Base-by-base conservation (phyloP, 2,113 vertebrate genomes). In the Cyanoderma ruficeps region DNA sequence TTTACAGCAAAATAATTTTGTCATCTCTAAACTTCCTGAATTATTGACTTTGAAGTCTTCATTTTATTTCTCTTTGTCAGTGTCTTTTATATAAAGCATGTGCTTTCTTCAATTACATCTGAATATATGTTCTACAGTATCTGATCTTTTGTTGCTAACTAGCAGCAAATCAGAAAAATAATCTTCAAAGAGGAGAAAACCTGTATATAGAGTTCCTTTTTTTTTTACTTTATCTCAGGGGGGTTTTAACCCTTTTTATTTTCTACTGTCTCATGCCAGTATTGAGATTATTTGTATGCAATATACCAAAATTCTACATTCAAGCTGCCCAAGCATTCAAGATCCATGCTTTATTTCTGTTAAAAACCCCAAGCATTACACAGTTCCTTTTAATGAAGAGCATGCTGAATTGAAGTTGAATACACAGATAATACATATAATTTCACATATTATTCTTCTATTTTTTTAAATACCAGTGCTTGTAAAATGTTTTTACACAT, bases 301-400 rank as follows among this genome's bases (percentile, higher is more conserved):
- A 11, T 14, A 17, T 19, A 42, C 7, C 5, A 75, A 81, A 78
- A 82, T 31, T 33, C 8, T 63, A 59, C 11, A 71, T 24, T 59
- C 7, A 68, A 49, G 8, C 16, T 59, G 21, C 5, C 28, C 42
- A 86, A 83, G 5, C 16, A 68, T 11, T 2, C 3, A 83, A 47
- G 9, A 47, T 70, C 33, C 27, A 39, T 41, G 8, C 4, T 60
- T 74, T 5, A 33, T n/a, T 77, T 76, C 22, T 42, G 3, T 28
- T 39, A 60, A 85, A 31, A 6, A 4, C 3, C 0, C 21, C 18
- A 37, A 50, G 3, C 2, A 53, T 46, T 60, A 47, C 11, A 39
- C 3, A 60, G 3, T 19, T 72, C 5, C 5, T 39, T 72, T 80
- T 74, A n/a, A 53, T 21, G 17, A 64, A 31, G 11, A 92, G 37